Base-by-base conservation (phyloP, 2,888 invertebrate genomes). In the Hydriomena furcata region DNA sequence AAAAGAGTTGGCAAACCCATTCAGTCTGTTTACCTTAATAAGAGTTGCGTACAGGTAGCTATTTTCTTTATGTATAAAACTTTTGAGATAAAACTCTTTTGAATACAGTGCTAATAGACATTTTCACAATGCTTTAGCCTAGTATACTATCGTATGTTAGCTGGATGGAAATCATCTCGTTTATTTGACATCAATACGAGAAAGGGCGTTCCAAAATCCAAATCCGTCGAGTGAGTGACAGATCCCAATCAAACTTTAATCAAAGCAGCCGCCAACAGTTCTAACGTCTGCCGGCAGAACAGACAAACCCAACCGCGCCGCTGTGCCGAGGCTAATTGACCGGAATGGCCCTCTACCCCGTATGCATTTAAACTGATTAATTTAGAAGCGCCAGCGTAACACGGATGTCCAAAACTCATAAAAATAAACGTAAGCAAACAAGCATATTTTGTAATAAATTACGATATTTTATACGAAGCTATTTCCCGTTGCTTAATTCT, bases 161-260 rank as follows among this genome's bases (percentile, higher is more conserved):
- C n/a, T n/a, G n/a, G n/a, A n/a, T n/a, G n/a, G n/a, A n/a, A n/a
- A n/a, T n/a, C 58, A 55, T 55, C 52, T 49, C 49, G 43, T 53
- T 58, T 64, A 59, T 74, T 71, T 74, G 76, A 76, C 77, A 74
- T 72, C 62, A 66, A 75, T 73, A 75, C 69, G 69, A 61, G 65
- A 63, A 61, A 24, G 38, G 17, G 23, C 71, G 66, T 68, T 64
- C 71, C 62, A n/a, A n/a, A n/a, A n/a, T 17, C 17, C 4, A 70
- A 71, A 71, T 73, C 74, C 68, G 71, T 66, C 60, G 61, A 63
- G 63, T 68, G 82, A 82, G 73, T 82, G 86, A 82, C 85, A 79
- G 80, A 64, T 74, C 73, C 81, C 81, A 87, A 89, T 89, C 86
- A 84, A 82, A 82, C 76, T 82, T 79, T 82, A 86, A 88, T 87